These are phyloP conservation scores for Scopus umbretta DNA, from an alignment of 2,113 vertebrate genomes.

Conservation along the genomic window DNA sequence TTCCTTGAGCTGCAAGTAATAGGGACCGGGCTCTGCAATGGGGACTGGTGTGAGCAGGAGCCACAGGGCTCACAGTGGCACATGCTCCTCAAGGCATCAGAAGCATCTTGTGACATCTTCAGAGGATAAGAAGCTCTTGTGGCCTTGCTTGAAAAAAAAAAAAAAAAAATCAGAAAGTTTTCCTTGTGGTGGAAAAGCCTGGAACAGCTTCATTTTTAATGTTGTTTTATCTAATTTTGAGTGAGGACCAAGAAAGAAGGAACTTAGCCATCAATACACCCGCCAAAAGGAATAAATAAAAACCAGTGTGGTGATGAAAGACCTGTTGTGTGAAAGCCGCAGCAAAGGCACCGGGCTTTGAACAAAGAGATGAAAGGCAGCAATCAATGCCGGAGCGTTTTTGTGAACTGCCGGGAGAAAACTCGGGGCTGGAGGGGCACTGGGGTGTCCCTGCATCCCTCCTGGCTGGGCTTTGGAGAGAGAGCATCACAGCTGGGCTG, in stretches of 20 bases:
- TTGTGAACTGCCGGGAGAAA: neutral
- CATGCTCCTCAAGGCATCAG: neutral
- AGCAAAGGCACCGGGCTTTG: neutral
- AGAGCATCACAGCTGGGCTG: fast-evolving
- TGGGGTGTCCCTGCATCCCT: neutral
- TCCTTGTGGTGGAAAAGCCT: neutral
- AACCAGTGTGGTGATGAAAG: neutral
- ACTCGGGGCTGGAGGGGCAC: neutral
- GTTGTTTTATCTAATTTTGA: neutral
- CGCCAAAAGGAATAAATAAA: slow-evolving; percentile 14
- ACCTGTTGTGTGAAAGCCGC: slow-evolving; percentile 25
- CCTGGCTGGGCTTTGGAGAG: neutral
- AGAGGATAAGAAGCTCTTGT: neutral
- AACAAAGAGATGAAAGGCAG: slow-evolving; percentile 27
- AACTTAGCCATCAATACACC: neutral
- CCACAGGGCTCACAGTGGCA: neutral
- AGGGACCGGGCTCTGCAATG: neutral
- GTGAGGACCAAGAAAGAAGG: neutral
- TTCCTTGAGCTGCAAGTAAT: neutral
- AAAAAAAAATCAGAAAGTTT: neutral
- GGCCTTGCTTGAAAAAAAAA: neutral
- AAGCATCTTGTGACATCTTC: neutral
- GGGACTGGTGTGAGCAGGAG: neutral
- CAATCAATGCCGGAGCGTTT: neutral
- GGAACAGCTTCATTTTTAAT: slow-evolving; percentile 17